Percentiles rank a stretch among this genome's conserved stretches.
Evolutionary conservation across 2,113 vertebrate genomes (phyloP).

Genomic region (Cottus gobio): DNA sequence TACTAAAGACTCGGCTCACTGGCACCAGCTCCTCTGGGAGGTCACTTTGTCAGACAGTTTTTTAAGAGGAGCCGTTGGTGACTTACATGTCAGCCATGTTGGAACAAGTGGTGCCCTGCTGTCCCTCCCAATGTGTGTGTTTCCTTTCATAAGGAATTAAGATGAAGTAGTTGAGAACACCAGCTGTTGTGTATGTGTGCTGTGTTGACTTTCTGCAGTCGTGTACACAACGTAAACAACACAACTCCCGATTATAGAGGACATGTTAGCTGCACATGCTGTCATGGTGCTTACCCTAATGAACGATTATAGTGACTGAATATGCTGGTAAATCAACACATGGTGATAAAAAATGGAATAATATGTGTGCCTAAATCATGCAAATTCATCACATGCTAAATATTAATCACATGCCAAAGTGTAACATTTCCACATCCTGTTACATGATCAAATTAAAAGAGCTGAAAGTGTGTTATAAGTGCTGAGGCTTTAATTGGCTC

Average conservation of each 20-base stretch:
- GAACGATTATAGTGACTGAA: neutral
- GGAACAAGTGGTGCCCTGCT: neutral
- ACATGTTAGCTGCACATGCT: neutral
- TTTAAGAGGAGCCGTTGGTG: conserved; percentile 4
- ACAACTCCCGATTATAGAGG: neutral
- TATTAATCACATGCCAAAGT: neutral
- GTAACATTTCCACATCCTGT: neutral
- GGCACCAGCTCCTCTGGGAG: neutral
- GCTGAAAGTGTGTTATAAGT: neutral
- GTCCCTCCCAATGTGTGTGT: neutral
- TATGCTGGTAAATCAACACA: neutral
- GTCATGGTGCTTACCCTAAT: neutral
- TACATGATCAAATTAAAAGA: neutral
- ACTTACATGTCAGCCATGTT: neutral
- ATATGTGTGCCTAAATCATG: neutral
- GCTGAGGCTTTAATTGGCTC: neutral
- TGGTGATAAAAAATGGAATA: neutral
- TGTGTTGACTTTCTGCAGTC: neutral
- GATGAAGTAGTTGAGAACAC: neutral
- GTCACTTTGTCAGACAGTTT: neutral
- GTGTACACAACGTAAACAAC: neutral
- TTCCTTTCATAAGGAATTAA: neutral
- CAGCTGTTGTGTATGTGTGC: neutral
- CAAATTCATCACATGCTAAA: neutral
- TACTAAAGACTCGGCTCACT: neutral